Percentiles rank a stretch among this genome's conserved stretches.
These are phyloP conservation scores for Leptarthrus brevirostris DNA, from an alignment of 2,888 invertebrate genomes.

Conservation along the genomic window DNA sequence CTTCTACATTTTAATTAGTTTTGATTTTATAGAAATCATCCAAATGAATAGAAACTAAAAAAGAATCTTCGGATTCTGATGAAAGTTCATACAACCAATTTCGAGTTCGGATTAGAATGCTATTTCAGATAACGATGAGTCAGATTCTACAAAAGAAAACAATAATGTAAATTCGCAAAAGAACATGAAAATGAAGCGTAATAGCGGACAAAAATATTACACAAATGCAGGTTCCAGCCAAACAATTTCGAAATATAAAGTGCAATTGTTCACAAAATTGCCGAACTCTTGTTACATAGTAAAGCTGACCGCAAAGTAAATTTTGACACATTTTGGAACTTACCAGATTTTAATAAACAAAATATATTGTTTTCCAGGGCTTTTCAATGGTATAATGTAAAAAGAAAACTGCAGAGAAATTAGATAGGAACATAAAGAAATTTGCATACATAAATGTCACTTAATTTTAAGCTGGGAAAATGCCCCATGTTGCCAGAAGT, in stretches of 20 bases:
- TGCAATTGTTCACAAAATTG: constrained; percentile 7
- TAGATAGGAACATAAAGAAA: too few species aligned
- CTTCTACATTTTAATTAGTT: too few species aligned
- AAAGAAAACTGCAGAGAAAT: too few species aligned
- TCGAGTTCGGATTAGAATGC: too few species aligned
- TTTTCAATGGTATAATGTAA: too few species aligned
- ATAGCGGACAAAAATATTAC: constrained; percentile 9
- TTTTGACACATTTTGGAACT: constrained; percentile 6
- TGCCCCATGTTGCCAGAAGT: too few species aligned
- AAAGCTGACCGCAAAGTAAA: neutral
- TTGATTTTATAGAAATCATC: too few species aligned
- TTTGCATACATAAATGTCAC: too few species aligned
- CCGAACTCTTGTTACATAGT: constrained; percentile 8
- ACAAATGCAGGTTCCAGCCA: constrained; percentile 6
- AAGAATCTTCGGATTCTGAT: too few species aligned
- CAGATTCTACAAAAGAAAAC: constrained; percentile 8
- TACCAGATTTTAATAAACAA: neutral
- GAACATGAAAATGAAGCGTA: constrained; percentile 1
- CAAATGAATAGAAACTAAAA: too few species aligned
- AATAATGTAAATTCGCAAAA: constrained; percentile 17
- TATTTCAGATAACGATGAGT: neutral
- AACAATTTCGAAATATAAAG: constrained; percentile 5
- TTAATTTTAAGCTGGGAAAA: too few species aligned
- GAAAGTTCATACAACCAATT: too few species aligned
- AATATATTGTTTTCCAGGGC: neutral